Percentiles rank a stretch among this genome's conserved stretches.
Evolutionary conservation across 2,888 invertebrate species (phyloP).

Genomic region (Nyleta sp.): DNA sequence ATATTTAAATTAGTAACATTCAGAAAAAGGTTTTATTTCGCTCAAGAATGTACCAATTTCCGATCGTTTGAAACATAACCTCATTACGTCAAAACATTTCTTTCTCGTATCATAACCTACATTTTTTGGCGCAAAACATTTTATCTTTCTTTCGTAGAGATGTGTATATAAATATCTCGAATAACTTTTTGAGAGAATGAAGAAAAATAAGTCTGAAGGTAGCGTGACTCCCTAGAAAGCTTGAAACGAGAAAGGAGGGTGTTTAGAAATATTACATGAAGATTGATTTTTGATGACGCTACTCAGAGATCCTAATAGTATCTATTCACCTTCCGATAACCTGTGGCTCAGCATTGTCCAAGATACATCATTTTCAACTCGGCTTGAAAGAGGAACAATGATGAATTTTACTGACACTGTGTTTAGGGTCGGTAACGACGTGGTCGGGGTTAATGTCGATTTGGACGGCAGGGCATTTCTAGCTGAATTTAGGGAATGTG

Average conservation of each 20-base stretch:
- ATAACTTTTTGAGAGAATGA: neutral
- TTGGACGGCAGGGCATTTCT: slow-evolving; percentile 40
- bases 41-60: no score
- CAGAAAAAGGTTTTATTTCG: no score
- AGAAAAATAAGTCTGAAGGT: neutral
- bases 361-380: slow-evolving; percentile 47
- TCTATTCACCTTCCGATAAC: slow-evolving; percentile 49
- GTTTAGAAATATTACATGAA: slow-evolving; percentile 51
- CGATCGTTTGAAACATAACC: no score
- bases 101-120: no score
- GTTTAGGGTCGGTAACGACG: slow-evolving; percentile 42
- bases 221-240: neutral
- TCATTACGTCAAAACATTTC: no score
- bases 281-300: slow-evolving; percentile 47
- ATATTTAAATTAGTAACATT: no score
- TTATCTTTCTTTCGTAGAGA: no score
- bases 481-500: slow-evolving; percentile 38
- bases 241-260: slow-evolving; percentile 3
- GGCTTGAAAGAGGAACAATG: slow-evolving; percentile 36
- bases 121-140: no score
- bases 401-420: slow-evolving; percentile 54
- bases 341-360: slow-evolving; percentile 42
- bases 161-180: no score
- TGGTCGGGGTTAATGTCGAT: slow-evolving; percentile 56
- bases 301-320: slow-evolving; percentile 29